These are phyloP conservation scores for Ericerus pela DNA, from an alignment of 1,140 invertebrate genomes.

Conservation along the genomic window DNA sequence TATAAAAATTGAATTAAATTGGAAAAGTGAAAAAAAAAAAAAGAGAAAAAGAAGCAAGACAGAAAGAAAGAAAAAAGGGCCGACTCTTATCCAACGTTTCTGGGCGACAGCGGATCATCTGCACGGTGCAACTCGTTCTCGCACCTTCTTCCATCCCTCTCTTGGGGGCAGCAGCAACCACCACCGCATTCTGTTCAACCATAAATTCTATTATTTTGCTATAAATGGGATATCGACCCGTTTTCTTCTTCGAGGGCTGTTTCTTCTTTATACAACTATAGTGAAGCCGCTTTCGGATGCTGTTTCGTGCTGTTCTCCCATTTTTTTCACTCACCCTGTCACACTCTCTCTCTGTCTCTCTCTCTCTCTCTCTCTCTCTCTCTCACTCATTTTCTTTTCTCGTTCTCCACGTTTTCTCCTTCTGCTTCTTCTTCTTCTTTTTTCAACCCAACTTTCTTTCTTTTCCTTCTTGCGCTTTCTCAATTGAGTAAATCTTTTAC, in stretches of 20 bases:
- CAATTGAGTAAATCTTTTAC: no score
- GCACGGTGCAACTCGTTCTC: slow-evolving; percentile 1
- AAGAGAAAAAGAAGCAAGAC: no score
- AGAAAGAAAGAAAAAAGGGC: no score
- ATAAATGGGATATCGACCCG: slow-evolving; percentile 11
- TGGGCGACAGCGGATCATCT: slow-evolving; percentile 2
- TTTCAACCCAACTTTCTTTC: no score
- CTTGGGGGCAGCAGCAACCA: no score
- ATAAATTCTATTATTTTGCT: slow-evolving; percentile 12
- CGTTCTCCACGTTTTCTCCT: neutral
- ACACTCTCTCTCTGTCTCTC: no score
- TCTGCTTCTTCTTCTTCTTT: neutral
- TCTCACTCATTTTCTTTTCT: neutral
- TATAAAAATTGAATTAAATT: no score
- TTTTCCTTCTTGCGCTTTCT: no score
- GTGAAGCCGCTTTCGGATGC: slow-evolving; percentile 8
- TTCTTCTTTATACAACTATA: slow-evolving; percentile 3
- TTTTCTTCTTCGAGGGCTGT: slow-evolving; percentile 6
- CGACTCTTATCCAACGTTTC: slow-evolving; percentile 3
- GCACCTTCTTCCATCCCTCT: slow-evolving; percentile 1
- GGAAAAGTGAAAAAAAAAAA: no score
- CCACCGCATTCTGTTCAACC: slow-evolving; percentile 7
- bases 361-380: no score
- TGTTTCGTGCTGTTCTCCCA: no score
- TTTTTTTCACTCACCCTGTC: no score